Conservation (phyloP, 2,888 invertebrate species). For the Cryptus armator region DNA sequence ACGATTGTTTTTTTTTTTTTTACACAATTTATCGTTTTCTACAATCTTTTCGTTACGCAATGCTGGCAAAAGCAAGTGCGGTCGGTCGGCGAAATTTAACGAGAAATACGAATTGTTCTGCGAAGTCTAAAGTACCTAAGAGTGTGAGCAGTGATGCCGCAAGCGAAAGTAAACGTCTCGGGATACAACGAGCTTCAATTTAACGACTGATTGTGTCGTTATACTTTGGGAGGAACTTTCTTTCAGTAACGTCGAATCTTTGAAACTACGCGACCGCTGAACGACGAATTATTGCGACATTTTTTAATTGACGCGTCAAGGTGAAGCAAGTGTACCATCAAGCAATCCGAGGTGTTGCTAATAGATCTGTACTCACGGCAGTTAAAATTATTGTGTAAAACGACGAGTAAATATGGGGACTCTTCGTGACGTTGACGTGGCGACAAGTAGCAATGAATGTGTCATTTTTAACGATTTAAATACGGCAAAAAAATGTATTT, state of each 20-base stretch:
- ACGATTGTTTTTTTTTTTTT: background rate
- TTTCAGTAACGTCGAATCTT: background rate
- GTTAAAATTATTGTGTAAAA: constrained; percentile 15
- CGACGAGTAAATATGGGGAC: background rate
- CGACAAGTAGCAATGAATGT: background rate
- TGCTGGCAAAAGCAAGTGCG: background rate
- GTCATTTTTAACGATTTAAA: background rate
- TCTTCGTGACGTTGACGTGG: background rate
- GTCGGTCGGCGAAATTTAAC: constrained; percentile 29
- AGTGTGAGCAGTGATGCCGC: background rate
- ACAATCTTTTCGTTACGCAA: background rate
- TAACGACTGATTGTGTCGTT: constrained; percentile 17
- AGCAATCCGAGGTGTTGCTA: background rate
- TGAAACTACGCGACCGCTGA: background rate
- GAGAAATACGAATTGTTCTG: constrained; percentile 14
- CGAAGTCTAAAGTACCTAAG: constrained; percentile 4
- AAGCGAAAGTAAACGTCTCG: constrained; percentile 24
- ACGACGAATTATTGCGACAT: constrained; percentile 13
- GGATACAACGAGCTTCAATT: constrained; percentile 6
- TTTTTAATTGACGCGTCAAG: background rate
- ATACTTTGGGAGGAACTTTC: background rate
- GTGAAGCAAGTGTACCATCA: background rate
- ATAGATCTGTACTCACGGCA: background rate
- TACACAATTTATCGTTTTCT: background rate
- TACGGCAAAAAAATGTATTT: too few relatives aligned